Evolutionary conservation across 2,797 vertebrate species (phyloP).

Genomic region (Apogon talboti): DNA sequence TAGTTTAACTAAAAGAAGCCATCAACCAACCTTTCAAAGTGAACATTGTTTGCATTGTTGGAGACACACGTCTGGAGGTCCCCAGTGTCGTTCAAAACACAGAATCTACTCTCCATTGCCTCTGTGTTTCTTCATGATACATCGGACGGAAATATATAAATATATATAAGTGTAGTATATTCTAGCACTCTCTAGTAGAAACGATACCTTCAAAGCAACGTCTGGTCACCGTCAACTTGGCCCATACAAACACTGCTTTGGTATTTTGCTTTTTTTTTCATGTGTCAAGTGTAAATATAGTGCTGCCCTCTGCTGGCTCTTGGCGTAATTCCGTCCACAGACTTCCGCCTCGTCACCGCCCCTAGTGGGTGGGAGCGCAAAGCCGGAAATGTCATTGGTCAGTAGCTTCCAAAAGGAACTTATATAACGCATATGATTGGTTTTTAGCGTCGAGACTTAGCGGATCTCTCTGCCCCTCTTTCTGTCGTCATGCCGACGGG

Average conservation of each 20-base stretch:
- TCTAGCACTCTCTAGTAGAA: slow-evolving; percentile 14
- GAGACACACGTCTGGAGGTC: slow-evolving; percentile 72
- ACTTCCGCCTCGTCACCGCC: neutral
- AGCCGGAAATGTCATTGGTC: slow-evolving; percentile 45
- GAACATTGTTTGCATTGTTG: slow-evolving; percentile 55
- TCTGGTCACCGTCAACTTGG: slow-evolving; percentile 13
- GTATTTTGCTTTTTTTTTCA: neutral
- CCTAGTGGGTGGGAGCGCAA: neutral
- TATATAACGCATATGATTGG: slow-evolving; percentile 43
- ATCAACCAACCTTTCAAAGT: slow-evolving; percentile 75
- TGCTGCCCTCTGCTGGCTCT: slow-evolving; percentile 55
- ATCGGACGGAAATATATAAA: neutral
- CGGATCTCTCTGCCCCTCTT: neutral
- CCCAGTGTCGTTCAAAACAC: slow-evolving; percentile 76
- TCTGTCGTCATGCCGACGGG: fast-evolving
- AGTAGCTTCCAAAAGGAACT: fast-evolving
- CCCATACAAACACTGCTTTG: slow-evolving; percentile 45
- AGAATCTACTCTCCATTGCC: slow-evolving; percentile 81
- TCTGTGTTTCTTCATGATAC: slow-evolving; percentile 75
- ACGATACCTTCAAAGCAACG: slow-evolving; percentile 15
- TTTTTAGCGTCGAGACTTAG: neutral
- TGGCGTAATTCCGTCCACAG: neutral
- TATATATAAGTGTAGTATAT: slow-evolving; percentile 1
- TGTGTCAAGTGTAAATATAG: neutral
- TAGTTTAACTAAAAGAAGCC: slow-evolving; percentile 6